These are phyloP conservation scores for Clistopyga incitator DNA, from an alignment of 2,888 invertebrate genomes.

Conservation along the genomic window DNA sequence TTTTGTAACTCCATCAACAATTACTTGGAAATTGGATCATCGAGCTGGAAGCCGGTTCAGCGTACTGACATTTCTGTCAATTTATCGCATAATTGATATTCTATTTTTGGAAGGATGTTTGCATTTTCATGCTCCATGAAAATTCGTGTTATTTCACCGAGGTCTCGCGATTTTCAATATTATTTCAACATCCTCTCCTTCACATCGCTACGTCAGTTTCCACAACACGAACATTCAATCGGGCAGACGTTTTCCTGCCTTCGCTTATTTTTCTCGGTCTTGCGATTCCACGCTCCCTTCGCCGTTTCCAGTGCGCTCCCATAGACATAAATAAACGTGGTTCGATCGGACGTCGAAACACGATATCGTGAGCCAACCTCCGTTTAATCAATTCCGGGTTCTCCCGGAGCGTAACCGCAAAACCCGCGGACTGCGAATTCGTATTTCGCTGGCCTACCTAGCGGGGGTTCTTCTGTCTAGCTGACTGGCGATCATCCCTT, in stretches of 20 bases:
- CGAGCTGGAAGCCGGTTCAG: too few relatives aligned
- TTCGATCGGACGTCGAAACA: constrained; percentile 45
- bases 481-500: constrained; percentile 31
- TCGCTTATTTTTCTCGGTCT: background rate
- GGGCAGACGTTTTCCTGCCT: background rate
- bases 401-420: constrained; percentile 24
- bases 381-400: constrained; percentile 50
- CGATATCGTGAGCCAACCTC: constrained; percentile 20
- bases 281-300: constrained; percentile 1
- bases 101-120: too few relatives aligned
- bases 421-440: constrained; percentile 27
- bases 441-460: constrained; percentile 42
- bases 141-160: background rate
- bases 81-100: background rate
- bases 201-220: background rate
- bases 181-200: background rate
- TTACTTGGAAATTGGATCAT: background rate
- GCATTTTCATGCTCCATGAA: background rate
- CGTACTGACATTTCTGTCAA: background rate
- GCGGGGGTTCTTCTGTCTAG: constrained; percentile 20
- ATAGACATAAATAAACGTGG: constrained; percentile 33
- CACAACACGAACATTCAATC: background rate
- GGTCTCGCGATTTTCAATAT: background rate
- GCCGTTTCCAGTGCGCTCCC: background rate
- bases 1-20: background rate